Evolutionary conservation across 2,113 vertebrate genomes (phyloP).

Genomic region (Centropus unirufus): DNA sequence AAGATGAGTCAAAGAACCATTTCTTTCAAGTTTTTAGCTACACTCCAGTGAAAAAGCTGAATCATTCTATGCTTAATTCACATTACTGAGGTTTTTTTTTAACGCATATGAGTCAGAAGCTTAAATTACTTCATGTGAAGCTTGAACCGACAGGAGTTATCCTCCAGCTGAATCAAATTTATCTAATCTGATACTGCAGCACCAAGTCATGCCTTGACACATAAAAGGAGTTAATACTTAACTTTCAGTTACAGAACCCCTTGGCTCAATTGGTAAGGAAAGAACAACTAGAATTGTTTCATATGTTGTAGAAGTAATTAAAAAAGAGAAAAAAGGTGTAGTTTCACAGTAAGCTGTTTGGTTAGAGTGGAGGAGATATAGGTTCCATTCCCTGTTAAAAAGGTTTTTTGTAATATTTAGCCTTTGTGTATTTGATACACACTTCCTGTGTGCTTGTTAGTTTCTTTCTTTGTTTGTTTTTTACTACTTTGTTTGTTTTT

Average conservation of each 20-base stretch:
- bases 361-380: not conserved
- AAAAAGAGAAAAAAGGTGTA: not conserved
- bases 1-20: not conserved
- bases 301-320: not conserved
- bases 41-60: not conserved
- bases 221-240: not conserved
- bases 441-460: not conserved
- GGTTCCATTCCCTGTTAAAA: not conserved
- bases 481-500: not conserved
- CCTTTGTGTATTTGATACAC: not conserved
- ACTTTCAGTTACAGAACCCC: not conserved
- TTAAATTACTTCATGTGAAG: not conserved
- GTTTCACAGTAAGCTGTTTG: not conserved
- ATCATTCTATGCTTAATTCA: not conserved
- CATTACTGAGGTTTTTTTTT: not conserved
- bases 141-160: not conserved
- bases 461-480: no score
- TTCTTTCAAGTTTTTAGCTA: not conserved
- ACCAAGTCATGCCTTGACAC: not conserved
- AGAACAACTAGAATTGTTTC: not conserved
- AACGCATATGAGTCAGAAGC: not conserved
- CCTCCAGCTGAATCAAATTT: not conserved
- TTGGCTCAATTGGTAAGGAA: not conserved
- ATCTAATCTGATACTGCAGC: not conserved
- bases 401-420: not conserved